phyloP scores from a whole-genome alignment of 2,797 vertebrate species.

The Alca torda region DNA sequence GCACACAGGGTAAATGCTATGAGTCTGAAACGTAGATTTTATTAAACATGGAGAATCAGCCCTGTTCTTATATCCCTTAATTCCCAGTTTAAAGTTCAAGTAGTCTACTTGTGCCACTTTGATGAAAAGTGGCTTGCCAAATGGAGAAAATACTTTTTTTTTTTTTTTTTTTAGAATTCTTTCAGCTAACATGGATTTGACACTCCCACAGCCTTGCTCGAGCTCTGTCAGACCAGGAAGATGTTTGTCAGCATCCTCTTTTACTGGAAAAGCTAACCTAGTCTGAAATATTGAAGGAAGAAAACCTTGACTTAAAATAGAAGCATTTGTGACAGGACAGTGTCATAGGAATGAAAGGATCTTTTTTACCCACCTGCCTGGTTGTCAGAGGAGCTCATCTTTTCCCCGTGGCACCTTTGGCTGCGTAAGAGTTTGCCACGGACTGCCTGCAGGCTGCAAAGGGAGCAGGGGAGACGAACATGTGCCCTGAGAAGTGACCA shows the following conservation, averaged over 20 bases:
- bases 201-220: not conserved
- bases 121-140: not conserved
- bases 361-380: not conserved
- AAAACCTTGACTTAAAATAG: conserved; percentile 35
- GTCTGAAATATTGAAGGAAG: conserved; percentile 12
- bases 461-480: rapidly evolving
- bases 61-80: not conserved
- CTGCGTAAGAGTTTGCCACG: not conserved
- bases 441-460: not conserved
- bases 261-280: not conserved
- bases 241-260: not conserved
- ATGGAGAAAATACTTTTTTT: not conserved
- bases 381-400: conserved; percentile 26
- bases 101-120: not conserved
- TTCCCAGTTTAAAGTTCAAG: not conserved
- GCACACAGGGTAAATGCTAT: not conserved
- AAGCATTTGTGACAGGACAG: conserved; percentile 35
- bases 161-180: not conserved
- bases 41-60: not conserved
- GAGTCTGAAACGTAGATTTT: not conserved
- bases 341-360: not conserved
- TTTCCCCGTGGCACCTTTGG: not conserved
- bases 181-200: not conserved
- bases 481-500: not conserved
- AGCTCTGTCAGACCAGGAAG: not conserved